Conservation (phyloP, 2,797 vertebrate species). For the Lepilemur septentrionalis region DNA sequence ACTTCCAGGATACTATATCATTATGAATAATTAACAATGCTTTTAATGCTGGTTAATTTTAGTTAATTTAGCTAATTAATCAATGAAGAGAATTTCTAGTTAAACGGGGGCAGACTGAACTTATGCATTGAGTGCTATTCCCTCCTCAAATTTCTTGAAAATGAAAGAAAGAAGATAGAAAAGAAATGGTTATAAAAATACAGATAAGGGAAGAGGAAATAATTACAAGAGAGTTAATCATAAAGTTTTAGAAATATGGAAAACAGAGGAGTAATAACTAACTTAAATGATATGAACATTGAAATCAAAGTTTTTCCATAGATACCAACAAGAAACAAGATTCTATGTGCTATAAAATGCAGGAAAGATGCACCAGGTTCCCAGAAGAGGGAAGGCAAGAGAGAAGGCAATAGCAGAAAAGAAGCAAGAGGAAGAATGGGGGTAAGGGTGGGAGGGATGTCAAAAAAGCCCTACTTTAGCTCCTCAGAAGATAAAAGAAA, state of each 20-base stretch:
- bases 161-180: background rate
- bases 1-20: background rate
- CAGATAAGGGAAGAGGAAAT: background rate
- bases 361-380: background rate
- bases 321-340: background rate
- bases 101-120: background rate
- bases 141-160: background rate
- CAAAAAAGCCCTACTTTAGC: background rate
- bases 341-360: background rate
- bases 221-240: background rate
- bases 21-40: background rate
- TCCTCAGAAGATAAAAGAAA: background rate
- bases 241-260: background rate
- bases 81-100: background rate
- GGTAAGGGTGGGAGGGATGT: background rate
- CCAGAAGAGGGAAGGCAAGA: background rate
- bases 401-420: background rate
- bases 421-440: background rate
- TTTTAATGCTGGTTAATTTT: conserved; percentile 1
- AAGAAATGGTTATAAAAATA: background rate
- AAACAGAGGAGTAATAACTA: background rate
- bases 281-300: background rate
- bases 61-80: conserved; percentile 32
- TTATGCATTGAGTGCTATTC: background rate
- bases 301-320: background rate